Conservation (phyloP, 2,888 invertebrate species). For the Strigamia maritima region DNA sequence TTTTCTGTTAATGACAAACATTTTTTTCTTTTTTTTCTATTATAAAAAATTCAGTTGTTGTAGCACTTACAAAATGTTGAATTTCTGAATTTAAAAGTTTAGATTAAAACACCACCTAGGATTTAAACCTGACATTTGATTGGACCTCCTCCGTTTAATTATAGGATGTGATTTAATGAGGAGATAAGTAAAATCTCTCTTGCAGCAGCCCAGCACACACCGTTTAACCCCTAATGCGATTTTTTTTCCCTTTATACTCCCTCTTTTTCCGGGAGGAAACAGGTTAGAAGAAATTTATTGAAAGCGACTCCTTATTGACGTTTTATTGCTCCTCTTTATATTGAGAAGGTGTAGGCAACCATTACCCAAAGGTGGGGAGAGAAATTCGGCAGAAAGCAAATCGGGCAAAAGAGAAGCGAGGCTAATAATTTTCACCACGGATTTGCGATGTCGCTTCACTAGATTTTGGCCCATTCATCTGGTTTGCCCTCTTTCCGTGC, state of each 20-base stretch:
- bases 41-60: too few relatives aligned
- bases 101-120: neutral
- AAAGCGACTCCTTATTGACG: constrained; percentile 10
- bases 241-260: neutral
- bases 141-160: neutral
- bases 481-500: constrained; percentile 4
- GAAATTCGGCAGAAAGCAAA: constrained; percentile 10
- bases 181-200: neutral
- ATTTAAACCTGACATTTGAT: neutral
- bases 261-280: neutral
- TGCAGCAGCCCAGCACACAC: neutral
- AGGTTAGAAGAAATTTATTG: constrained; percentile 8
- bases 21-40: too few relatives aligned
- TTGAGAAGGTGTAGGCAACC: constrained; percentile 10
- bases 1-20: neutral
- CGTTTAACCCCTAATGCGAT: constrained; percentile 4
- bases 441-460: constrained; percentile 10
- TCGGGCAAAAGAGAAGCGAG: constrained; percentile 10
- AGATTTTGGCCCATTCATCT: constrained; percentile 6
- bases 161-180: neutral
- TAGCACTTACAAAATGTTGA: too few relatives aligned
- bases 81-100: too few relatives aligned
- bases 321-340: constrained; percentile 10
- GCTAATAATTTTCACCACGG: constrained; percentile 15
- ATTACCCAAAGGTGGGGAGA: constrained; percentile 10